Evolutionary conservation across 2,797 vertebrate species (phyloP).

Genomic region (Lithobates pipiens): DNA sequence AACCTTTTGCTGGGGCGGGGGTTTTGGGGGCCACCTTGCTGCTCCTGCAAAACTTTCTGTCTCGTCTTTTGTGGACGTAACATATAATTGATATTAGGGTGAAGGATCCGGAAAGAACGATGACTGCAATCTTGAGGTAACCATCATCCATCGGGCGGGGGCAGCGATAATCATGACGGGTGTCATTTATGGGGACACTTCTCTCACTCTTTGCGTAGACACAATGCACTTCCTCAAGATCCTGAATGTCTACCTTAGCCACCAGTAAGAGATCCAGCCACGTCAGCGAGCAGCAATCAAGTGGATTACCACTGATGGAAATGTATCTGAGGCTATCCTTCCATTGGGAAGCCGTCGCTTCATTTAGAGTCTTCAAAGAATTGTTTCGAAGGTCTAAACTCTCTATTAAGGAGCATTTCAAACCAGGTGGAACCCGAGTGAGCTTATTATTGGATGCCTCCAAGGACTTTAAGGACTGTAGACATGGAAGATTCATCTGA

Average conservation of each 20-base stretch:
- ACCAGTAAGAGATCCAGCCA: constrained; percentile 64
- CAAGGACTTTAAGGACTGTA: constrained; percentile 52
- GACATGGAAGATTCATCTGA: constrained; percentile 61
- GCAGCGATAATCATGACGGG: constrained; percentile 42
- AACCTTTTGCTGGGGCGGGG: neutral
- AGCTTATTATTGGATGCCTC: constrained; percentile 56
- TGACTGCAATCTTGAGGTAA: constrained; percentile 26
- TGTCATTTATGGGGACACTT: neutral
- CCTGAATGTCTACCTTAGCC: constrained; percentile 31
- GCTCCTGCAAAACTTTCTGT: neutral
- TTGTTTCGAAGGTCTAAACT: constrained; percentile 60
- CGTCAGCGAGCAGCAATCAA: constrained; percentile 66
- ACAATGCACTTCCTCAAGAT: constrained; percentile 56
- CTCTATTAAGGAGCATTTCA: constrained; percentile 57
- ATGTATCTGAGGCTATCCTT: constrained; percentile 55
- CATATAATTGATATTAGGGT: constrained; percentile 5
- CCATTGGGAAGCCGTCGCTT: rapidly evolving
- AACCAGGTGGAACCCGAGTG: constrained; percentile 44
- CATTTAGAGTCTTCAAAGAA: neutral
- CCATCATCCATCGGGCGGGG: neutral
- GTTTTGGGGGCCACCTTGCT: constrained; percentile 56
- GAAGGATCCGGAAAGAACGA: constrained; percentile 14
- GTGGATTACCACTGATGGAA: constrained; percentile 65
- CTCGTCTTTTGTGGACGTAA: constrained; percentile 54
- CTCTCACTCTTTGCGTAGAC: constrained; percentile 22